Evolutionary conservation across 2,888 invertebrate genomes (phyloP).

Genomic region (Apoda limacodes): DNA sequence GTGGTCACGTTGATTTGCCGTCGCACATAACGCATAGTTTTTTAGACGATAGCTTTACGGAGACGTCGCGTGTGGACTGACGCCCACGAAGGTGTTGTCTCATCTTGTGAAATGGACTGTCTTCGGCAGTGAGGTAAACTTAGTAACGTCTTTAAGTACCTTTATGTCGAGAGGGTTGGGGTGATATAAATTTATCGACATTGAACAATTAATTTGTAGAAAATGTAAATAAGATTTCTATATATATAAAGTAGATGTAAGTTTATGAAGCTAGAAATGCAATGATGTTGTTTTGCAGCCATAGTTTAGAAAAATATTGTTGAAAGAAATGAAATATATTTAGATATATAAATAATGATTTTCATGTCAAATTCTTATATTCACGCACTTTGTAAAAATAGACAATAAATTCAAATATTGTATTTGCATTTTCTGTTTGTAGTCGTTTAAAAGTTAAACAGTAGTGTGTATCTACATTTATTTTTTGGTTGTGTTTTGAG

Average conservation of each 20-base stretch:
- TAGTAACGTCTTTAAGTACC: conserved; percentile 1
- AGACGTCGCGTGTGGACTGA: conserved; percentile 57
- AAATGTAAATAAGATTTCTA: conserved; percentile 59
- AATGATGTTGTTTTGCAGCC: conserved; percentile 59
- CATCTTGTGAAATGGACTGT: too few species aligned
- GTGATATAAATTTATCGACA: conserved; percentile 39
- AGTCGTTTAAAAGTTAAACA: too few species aligned
- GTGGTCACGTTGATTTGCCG: conserved; percentile 35
- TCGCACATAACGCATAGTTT: conserved; percentile 39
- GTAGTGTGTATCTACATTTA: too few species aligned
- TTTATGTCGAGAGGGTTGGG: conserved; percentile 20
- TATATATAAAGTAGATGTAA: conserved; percentile 38
- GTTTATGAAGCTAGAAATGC: conserved; percentile 57
- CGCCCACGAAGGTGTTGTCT: too few species aligned
- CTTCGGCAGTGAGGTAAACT: too few species aligned
- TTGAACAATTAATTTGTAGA: conserved; percentile 56
- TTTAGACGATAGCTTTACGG: conserved; percentile 49
- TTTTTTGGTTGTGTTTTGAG: too few species aligned
- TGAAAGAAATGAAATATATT: not conserved
- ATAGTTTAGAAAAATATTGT: conserved; percentile 34
- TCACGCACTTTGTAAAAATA: too few species aligned
- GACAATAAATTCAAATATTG: too few species aligned
- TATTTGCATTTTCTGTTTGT: too few species aligned
- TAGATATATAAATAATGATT: too few species aligned
- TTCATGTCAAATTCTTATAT: too few species aligned